Evolutionary conservation across 37 sponge, comb jelly and placozoan species (phyloP), one percentile per base, ranked within the genome.

Genomic region (Chondrosia reniformis): DNA sequence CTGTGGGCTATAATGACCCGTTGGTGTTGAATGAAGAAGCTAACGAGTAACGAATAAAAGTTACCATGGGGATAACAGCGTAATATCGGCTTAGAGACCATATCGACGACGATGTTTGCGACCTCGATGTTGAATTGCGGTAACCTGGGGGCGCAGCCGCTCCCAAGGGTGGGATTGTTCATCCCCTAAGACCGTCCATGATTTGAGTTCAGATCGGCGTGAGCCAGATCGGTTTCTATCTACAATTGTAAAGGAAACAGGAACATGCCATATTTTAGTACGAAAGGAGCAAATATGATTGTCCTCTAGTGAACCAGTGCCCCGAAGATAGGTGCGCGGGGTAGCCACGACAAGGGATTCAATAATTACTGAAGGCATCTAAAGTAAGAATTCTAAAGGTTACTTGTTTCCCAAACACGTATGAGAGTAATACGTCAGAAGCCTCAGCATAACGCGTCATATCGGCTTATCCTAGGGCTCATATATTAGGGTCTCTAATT

Each of bases 51-150:
- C 81, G 82, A 76, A 88, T 89, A 92, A 92, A 92, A 85, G 93
- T 88, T 92, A 91, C 93, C 89, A 75, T 81, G 75, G 93, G 93
- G 89, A 92, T 92, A 92, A 92, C 93, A 92, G 93, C 86, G 93
- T 88, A 88, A 92, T 92, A 81, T 92, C 58, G 89, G 88, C 87
- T 74, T 75, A 87, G 84, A 91, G 89, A 77, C 71, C 89, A 61
- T 88, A 91, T 88, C 85, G 86, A 92, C 36, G 86, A 88, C 89
- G 76, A 81, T 81, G 93, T 92, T 92, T 92, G 93, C 93, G 85
- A 92, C 93, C 93, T 92, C 93, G 93, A 92, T 92, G 93, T 92
- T 92, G 93, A 92, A 92, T 92, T 92, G 93, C 76, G 83, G 81
- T 88, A 74, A 82, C 93, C 93, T 88, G 89, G 83, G 57, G 84